A percentile compares a stretch with the other conserved stretches of the same genome.
phyloP scores from a whole-genome alignment of 2,797 vertebrate species.

The Lerista edwardsae region DNA sequence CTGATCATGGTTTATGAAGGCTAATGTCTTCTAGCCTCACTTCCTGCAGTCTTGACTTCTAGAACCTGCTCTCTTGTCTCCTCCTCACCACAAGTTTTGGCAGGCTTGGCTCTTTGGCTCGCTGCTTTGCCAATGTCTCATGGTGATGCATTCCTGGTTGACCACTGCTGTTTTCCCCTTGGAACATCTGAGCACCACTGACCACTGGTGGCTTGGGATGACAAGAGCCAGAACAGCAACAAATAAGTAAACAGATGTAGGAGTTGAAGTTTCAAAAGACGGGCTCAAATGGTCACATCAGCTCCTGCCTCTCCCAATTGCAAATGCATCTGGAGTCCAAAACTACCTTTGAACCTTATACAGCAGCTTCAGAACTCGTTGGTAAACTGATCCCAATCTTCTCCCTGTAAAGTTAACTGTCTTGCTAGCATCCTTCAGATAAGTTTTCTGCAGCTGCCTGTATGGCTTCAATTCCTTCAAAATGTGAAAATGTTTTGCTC shows the following conservation, averaged over 20 bases:
- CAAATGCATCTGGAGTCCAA: constrained; percentile 10
- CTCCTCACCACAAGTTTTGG: neutral
- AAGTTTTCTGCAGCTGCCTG: constrained; percentile 31
- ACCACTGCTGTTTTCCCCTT: neutral
- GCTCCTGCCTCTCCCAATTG: neutral
- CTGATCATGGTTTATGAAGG: too few species aligned
- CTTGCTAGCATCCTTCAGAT: constrained; percentile 48
- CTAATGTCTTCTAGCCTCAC: neutral
- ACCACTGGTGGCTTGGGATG: neutral
- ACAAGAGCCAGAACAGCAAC: constrained; percentile 16
- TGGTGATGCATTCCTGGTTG: neutral
- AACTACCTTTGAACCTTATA: neutral
- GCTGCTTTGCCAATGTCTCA: neutral
- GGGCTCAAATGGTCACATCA: constrained; percentile 29
- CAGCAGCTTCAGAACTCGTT: neutral
- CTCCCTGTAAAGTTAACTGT: constrained; percentile 43
- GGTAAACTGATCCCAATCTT: neutral
- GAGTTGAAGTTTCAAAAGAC: constrained; percentile 44
- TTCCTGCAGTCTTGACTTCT: neutral
- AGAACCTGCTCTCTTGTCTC: neutral
- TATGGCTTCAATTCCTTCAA: constrained; percentile 38
- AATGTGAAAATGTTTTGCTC: constrained; percentile 54
- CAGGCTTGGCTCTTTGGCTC: neutral
- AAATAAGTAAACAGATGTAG: neutral
- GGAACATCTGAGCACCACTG: neutral